phyloP scores from a whole-genome alignment of 23 tunicate genomes.

The Phallusia fumigata region DNA sequence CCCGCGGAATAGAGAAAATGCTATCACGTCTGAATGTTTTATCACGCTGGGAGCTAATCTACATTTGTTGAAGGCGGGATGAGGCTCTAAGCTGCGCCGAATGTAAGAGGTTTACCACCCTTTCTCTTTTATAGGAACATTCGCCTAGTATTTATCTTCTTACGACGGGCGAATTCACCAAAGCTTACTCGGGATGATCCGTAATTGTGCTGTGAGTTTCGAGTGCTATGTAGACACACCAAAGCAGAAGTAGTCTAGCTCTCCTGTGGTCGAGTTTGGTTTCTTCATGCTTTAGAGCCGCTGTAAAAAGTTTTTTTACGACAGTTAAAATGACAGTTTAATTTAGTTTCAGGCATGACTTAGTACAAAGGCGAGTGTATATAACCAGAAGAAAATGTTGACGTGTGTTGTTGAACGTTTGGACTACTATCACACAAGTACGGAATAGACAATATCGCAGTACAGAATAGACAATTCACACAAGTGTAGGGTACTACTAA shows the following conservation, averaged over 20 bases:
- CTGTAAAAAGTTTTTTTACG: too few relatives aligned
- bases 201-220: constrained; percentile 16
- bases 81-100: constrained; percentile 16
- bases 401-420: too few relatives aligned
- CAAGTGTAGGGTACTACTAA: too few relatives aligned
- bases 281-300: too few relatives aligned
- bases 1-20: constrained; percentile 9
- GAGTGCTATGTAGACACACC: not conserved
- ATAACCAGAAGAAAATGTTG: too few relatives aligned
- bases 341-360: too few relatives aligned
- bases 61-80: not conserved
- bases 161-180: not conserved
- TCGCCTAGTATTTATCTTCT: constrained; percentile 10
- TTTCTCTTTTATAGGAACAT: constrained; percentile 9
- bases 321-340: too few relatives aligned
- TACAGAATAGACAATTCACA: too few relatives aligned
- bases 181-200: constrained; percentile 9
- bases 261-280: too few relatives aligned
- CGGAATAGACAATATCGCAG: too few relatives aligned
- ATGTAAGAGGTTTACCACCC: constrained; percentile 13
- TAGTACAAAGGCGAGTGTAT: too few relatives aligned
- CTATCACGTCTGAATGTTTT: constrained; percentile 7
- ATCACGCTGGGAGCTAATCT: not conserved
- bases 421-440: too few relatives aligned
- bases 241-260: not conserved